These are phyloP conservation scores for Leucopsar rothschildi DNA, from an alignment of 2,113 vertebrate species.

Conservation along the genomic window DNA sequence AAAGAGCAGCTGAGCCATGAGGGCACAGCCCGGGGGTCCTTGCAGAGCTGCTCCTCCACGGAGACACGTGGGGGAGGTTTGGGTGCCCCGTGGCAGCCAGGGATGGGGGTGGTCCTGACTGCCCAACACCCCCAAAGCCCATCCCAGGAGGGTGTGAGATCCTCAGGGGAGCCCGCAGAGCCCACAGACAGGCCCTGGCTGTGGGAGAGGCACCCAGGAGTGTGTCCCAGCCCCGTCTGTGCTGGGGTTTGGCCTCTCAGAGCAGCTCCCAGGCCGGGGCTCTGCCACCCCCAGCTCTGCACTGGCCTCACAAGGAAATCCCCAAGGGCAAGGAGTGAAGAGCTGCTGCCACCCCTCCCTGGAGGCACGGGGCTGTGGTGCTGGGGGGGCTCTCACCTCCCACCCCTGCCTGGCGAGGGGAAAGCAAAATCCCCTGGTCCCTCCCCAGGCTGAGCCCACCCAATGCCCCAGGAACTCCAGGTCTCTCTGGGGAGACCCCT, in stretches of 20 bases:
- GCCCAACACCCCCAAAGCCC: not conserved
- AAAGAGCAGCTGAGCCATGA: fast-evolving
- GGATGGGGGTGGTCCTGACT: fast-evolving
- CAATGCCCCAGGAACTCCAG: not conserved
- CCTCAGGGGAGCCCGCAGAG: fast-evolving
- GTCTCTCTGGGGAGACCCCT: not conserved
- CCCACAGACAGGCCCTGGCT: not conserved
- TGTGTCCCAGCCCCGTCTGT: fast-evolving
- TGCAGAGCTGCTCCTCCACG: not conserved
- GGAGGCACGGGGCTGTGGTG: fast-evolving
- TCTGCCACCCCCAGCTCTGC: not conserved
- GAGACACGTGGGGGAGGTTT: fast-evolving
- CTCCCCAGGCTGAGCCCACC: not conserved
- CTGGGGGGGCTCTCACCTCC: not conserved
- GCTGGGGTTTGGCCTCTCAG: fast-evolving
- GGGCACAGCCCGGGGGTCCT: not conserved
- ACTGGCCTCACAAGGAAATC: not conserved
- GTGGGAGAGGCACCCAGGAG: not conserved
- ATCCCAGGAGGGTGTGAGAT: fast-evolving
- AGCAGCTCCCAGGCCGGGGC: not conserved
- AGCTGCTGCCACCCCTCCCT: not conserved
- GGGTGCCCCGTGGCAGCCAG: not conserved
- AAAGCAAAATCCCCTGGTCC: not conserved
- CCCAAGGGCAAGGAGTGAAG: not conserved
- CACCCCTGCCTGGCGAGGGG: not conserved